Evolutionary conservation across 2,113 vertebrate species (phyloP).

Genomic region (Maccullochella peelii): DNA sequence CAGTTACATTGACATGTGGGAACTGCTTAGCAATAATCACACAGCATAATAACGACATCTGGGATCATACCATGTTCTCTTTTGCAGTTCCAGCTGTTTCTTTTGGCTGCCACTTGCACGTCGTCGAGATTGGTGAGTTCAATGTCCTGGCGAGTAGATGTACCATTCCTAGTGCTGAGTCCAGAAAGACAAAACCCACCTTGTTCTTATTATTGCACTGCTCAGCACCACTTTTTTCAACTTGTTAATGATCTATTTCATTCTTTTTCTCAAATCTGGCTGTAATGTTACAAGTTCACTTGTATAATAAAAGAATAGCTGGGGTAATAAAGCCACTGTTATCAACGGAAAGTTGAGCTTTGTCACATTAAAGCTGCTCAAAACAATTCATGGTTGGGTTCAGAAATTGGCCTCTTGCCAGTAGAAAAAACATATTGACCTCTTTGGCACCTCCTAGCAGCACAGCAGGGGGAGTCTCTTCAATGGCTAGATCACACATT

Average conservation of each 20-base stretch:
- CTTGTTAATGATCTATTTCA: not conserved
- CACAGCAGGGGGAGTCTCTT: not conserved
- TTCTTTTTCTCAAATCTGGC: not conserved
- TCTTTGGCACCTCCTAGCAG: slow-evolving; percentile 1
- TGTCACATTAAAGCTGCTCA: not conserved
- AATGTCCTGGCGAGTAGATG: not conserved
- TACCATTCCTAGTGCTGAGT: not conserved
- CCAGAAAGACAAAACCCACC: not conserved
- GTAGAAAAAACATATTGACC: not conserved
- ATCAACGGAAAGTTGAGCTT: not conserved
- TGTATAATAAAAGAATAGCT: not conserved
- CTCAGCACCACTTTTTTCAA: not conserved
- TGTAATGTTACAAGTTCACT: not conserved
- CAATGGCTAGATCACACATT: slow-evolving; percentile 24
- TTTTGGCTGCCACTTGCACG: not conserved
- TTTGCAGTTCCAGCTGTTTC: not conserved
- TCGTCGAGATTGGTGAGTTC: not conserved
- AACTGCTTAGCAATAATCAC: no score
- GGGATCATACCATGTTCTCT: not conserved
- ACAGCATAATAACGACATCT: no score
- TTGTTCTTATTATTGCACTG: not conserved
- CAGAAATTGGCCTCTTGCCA: not conserved
- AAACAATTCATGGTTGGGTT: not conserved
- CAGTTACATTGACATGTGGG: not conserved
- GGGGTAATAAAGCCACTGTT: not conserved